Conservation (phyloP, 2,113 vertebrate species). For the Anseranas semipalmata region DNA sequence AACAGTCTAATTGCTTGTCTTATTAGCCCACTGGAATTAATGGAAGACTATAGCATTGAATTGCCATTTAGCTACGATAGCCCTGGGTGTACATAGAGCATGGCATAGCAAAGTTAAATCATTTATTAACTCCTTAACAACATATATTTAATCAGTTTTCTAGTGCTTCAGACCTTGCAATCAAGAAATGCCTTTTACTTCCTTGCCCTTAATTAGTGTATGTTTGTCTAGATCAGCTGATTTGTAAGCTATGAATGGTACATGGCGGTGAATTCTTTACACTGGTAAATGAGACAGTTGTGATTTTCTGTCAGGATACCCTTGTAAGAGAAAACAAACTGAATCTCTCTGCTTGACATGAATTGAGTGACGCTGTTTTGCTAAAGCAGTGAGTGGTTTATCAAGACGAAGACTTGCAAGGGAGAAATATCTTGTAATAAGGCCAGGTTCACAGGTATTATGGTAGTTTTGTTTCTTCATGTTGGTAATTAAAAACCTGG, state of each 20-base stretch:
- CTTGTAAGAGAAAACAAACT: neutral
- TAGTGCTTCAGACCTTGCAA: conserved; percentile 62
- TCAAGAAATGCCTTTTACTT: conserved; percentile 70
- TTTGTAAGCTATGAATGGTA: neutral
- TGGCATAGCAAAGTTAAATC: conserved; percentile 46
- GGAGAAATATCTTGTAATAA: neutral
- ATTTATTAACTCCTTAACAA: conserved; percentile 67
- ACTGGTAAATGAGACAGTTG: conserved; percentile 1
- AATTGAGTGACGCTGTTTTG: neutral
- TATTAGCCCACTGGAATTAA: conserved; percentile 39
- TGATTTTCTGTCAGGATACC: conserved; percentile 18
- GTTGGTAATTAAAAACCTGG: neutral
- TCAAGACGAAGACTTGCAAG: neutral
- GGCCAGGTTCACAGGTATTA: neutral
- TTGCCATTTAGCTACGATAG: conserved; percentile 33
- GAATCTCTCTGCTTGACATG: neutral
- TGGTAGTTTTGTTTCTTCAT: neutral
- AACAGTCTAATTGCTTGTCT: neutral
- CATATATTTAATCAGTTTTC: conserved; percentile 70
- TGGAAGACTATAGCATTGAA: neutral
- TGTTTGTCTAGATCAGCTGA: conserved; percentile 56
- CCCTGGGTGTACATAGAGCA: neutral
- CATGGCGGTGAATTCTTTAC: conserved; percentile 29
- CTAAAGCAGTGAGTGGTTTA: neutral
- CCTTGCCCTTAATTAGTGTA: conserved; percentile 65